Evolutionary conservation across 2,797 vertebrate genomes (phyloP).

Genomic region (Aratinga solstitialis): DNA sequence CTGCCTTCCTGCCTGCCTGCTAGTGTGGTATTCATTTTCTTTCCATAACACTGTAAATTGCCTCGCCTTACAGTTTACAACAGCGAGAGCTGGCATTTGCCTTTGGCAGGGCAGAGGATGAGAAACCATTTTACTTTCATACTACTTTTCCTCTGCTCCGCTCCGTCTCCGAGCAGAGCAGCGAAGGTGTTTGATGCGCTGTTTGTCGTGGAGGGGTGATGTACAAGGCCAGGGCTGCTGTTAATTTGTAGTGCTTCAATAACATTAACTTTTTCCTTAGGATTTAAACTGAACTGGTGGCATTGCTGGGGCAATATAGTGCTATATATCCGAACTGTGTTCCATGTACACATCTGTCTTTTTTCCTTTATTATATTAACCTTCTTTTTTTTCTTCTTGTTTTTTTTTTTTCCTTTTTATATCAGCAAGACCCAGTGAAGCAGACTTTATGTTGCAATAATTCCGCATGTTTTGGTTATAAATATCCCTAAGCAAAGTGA

Average conservation of each 20-base stretch:
- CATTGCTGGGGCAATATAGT: not conserved
- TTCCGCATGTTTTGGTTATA: slow-evolving; percentile 68
- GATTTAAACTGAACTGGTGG: not conserved
- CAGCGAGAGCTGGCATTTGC: slow-evolving; percentile 62
- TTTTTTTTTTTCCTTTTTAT: not conserved
- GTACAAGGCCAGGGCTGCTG: not conserved
- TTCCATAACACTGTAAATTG: slow-evolving; percentile 42
- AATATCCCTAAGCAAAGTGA: slow-evolving; percentile 68
- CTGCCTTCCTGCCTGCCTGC: slow-evolving; percentile 47
- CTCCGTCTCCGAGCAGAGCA: not conserved
- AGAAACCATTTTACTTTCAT: slow-evolving; percentile 54
- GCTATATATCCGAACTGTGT: not conserved
- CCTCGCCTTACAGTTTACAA: slow-evolving; percentile 46
- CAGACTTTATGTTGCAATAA: slow-evolving; percentile 64
- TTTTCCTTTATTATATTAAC: slow-evolving; percentile 49
- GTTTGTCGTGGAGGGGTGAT: slow-evolving; percentile 2
- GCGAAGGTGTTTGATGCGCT: slow-evolving; percentile 2
- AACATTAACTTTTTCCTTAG: not conserved
- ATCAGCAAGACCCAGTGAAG: slow-evolving; percentile 61
- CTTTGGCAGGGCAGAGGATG: slow-evolving; percentile 37
- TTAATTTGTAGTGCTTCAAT: slow-evolving; percentile 31
- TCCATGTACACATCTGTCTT: not conserved
- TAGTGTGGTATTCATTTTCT: slow-evolving; percentile 45
- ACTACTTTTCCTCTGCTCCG: not conserved
- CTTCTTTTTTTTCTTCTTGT: not conserved